Evolutionary conservation across 2,797 vertebrate species (phyloP).

Genomic region (Pteropus rufus): DNA sequence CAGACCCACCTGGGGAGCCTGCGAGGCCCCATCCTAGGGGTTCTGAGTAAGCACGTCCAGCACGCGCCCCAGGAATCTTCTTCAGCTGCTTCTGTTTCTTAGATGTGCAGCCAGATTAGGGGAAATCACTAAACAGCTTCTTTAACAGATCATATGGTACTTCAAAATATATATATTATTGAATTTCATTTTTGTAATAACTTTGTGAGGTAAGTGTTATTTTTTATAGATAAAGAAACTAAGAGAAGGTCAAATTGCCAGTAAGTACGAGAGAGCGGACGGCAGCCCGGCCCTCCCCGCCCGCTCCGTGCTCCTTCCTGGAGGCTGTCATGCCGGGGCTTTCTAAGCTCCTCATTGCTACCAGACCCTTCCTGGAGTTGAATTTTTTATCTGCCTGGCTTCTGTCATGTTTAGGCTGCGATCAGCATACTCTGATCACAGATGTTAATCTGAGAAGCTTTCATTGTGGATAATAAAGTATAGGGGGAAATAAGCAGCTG

Average conservation of each 20-base stretch:
- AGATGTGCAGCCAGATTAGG: not conserved
- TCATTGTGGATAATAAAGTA: not conserved
- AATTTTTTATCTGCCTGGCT: not conserved
- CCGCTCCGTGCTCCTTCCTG: not conserved
- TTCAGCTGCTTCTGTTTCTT: not conserved
- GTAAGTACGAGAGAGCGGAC: slow-evolving; percentile 36
- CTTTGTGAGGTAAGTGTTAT: slow-evolving; percentile 38
- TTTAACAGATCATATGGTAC: not conserved
- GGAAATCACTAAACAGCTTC: not conserved
- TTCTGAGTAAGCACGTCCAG: not conserved
- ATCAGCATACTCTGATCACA: not conserved
- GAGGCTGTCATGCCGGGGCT: not conserved
- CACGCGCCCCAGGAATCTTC: not conserved
- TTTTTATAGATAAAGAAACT: slow-evolving; percentile 66
- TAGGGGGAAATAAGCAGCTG: not conserved
- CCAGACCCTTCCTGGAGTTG: not conserved
- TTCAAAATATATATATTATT: not conserved
- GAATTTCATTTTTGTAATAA: slow-evolving; percentile 46
- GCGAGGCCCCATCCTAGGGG: not conserved
- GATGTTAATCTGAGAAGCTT: not conserved
- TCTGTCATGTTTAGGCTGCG: not conserved
- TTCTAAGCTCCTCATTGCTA: not conserved
- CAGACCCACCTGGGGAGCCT: not conserved
- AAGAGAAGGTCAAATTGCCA: slow-evolving; percentile 59
- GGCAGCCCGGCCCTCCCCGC: not conserved